Evolutionary conservation across 2,113 vertebrate species (phyloP).

Genomic region (Chaetops frenatus): DNA sequence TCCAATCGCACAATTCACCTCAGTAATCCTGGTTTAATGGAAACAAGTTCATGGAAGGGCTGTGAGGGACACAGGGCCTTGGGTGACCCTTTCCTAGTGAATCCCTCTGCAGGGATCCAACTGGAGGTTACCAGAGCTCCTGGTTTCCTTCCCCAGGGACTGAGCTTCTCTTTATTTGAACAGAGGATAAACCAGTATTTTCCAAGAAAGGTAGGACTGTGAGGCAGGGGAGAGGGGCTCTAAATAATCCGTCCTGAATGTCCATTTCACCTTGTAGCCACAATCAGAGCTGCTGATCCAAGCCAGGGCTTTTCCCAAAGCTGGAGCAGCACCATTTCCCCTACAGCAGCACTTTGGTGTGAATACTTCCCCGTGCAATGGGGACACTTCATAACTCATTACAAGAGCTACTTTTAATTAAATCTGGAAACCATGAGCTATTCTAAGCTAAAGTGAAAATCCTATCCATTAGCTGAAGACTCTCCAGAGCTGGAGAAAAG

Average conservation of each 20-base stretch:
- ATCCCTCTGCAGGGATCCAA: fast-evolving
- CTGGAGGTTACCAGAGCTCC: background rate
- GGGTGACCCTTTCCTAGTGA: background rate
- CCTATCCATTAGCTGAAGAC: background rate
- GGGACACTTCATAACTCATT: background rate
- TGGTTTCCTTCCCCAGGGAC: background rate
- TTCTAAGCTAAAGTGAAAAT: background rate
- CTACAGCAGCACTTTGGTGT: background rate
- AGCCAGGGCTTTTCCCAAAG: background rate
- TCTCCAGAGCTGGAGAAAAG: background rate
- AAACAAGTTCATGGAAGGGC: background rate
- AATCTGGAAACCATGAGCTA: background rate
- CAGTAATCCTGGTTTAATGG: background rate
- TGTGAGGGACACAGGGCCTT: background rate
- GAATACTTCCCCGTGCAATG: background rate
- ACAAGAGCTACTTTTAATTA: background rate
- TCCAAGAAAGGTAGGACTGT: background rate
- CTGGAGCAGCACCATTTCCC: background rate
- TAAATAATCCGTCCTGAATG: background rate
- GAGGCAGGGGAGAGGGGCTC: background rate
- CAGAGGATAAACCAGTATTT: background rate
- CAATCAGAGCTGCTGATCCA: background rate
- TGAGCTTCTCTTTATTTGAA: background rate
- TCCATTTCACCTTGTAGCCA: background rate
- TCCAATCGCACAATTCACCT: background rate